Conservation (phyloP, 2,113 vertebrate genomes). For the Hipposideros armiger region DNA sequence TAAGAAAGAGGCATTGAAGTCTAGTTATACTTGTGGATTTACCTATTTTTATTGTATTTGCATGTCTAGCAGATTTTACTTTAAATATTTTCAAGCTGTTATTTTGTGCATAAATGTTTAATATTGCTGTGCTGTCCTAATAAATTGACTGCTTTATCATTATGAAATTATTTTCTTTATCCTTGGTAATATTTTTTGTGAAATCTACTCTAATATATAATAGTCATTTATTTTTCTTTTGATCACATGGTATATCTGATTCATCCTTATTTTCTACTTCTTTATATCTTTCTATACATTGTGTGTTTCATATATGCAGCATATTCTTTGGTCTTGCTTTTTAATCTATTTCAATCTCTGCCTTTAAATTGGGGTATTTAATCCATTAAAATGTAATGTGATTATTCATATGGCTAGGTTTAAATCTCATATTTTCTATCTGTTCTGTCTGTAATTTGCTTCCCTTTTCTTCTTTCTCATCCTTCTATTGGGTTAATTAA, state of each 20-base stretch:
- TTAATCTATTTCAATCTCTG: neutral
- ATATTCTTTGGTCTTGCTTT: neutral
- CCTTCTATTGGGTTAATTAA: neutral
- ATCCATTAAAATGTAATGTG: neutral
- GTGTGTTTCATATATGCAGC: neutral
- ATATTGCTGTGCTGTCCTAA: neutral
- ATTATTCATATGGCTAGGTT: neutral
- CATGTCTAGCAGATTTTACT: neutral
- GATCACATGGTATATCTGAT: neutral
- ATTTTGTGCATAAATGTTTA: neutral
- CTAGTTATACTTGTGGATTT: neutral
- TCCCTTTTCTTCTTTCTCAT: neutral
- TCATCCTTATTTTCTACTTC: neutral
- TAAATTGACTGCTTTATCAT: neutral
- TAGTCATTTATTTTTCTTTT: neutral
- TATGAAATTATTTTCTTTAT: slow-evolving; percentile 6
- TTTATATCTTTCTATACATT: neutral
- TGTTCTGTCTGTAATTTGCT: neutral
- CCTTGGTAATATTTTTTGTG: neutral
- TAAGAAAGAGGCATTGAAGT: neutral
- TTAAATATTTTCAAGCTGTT: neutral
- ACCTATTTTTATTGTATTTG: neutral
- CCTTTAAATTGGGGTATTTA: neutral
- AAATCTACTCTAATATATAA: neutral
- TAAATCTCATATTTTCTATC: neutral